Evolutionary conservation across 2,113 vertebrate genomes (phyloP).

Genomic region (Sialia sialis): DNA sequence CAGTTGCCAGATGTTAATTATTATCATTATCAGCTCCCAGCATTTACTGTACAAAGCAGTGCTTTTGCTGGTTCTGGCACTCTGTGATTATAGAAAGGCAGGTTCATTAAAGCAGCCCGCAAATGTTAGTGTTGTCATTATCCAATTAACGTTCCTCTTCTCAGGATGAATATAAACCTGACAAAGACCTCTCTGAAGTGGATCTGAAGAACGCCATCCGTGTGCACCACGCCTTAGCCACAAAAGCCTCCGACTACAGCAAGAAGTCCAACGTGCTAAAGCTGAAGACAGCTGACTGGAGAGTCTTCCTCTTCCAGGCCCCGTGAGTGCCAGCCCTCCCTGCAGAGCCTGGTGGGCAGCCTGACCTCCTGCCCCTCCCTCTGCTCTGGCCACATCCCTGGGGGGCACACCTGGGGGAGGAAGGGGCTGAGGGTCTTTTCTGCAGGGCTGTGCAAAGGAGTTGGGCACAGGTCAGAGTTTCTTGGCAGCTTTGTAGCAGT

Average conservation of each 20-base stretch:
- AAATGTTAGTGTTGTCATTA: slow-evolving; percentile 33
- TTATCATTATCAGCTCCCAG: slow-evolving; percentile 51
- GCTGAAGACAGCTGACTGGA: slow-evolving; percentile 97
- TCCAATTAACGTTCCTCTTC: slow-evolving; percentile 39
- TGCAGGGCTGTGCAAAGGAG: background rate
- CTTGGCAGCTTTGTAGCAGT: background rate
- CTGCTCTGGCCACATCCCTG: accelerated
- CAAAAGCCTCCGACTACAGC: slow-evolving; percentile 92
- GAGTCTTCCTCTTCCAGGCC: slow-evolving; percentile 95
- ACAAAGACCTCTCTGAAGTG: slow-evolving; percentile 92
- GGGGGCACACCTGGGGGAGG: background rate
- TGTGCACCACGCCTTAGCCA: slow-evolving; percentile 92
- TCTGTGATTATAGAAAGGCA: slow-evolving; percentile 44
- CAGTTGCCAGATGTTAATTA: slow-evolving; percentile 60
- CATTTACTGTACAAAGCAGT: slow-evolving; percentile 21
- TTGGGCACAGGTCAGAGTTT: background rate
- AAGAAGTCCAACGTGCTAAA: slow-evolving; percentile 93
- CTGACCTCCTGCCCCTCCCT: background rate
- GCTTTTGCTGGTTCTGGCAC: background rate
- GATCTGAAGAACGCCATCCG: slow-evolving; percentile 95
- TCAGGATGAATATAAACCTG: slow-evolving; percentile 95
- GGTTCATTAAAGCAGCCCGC: slow-evolving; percentile 7
- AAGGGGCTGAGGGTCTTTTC: background rate
- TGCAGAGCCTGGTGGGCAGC: background rate
- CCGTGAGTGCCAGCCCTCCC: slow-evolving; percentile 78